Evolutionary conservation across 2,113 vertebrate genomes (phyloP).

Genomic region (Dendrocopos noguchii): DNA sequence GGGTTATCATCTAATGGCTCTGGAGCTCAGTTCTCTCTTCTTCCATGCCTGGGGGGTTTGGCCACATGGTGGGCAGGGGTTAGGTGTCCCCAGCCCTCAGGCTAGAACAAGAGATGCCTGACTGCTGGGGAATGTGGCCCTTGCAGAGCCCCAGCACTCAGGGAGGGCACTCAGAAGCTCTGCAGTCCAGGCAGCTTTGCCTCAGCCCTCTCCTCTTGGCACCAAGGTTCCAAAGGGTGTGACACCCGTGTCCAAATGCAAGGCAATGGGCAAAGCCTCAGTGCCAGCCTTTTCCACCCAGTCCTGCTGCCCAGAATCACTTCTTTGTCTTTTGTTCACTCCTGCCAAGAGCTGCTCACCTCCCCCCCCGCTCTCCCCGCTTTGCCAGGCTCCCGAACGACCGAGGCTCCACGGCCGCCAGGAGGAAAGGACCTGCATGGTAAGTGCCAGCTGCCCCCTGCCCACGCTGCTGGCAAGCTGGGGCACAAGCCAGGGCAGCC

Average conservation of each 20-base stretch:
- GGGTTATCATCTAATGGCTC: neutral
- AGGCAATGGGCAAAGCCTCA: neutral
- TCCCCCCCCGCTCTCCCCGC: neutral
- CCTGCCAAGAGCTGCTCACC: neutral
- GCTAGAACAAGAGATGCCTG: neutral
- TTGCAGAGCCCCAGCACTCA: rapidly evolving
- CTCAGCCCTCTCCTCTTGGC: neutral
- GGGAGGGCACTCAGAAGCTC: rapidly evolving
- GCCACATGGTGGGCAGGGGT: neutral
- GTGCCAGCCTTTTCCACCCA: neutral
- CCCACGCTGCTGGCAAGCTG: rapidly evolving
- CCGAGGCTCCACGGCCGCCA: constrained; percentile 50
- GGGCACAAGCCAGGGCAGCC: rapidly evolving
- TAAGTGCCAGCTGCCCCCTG: neutral
- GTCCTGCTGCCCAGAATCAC: neutral
- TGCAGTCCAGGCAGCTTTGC: rapidly evolving
- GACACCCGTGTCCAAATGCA: rapidly evolving
- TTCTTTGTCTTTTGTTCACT: neutral
- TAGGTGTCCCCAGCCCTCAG: rapidly evolving
- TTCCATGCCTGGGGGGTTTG: neutral
- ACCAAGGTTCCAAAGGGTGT: rapidly evolving
- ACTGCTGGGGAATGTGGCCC: neutral
- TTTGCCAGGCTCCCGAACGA: constrained; percentile 69
- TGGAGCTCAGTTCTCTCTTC: neutral
- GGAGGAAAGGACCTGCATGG: constrained; percentile 72